Percentiles rank a stretch among this genome's conserved stretches.
Evolutionary conservation across 2,888 invertebrate genomes (phyloP).

Genomic region (Dioctria rufipes): DNA sequence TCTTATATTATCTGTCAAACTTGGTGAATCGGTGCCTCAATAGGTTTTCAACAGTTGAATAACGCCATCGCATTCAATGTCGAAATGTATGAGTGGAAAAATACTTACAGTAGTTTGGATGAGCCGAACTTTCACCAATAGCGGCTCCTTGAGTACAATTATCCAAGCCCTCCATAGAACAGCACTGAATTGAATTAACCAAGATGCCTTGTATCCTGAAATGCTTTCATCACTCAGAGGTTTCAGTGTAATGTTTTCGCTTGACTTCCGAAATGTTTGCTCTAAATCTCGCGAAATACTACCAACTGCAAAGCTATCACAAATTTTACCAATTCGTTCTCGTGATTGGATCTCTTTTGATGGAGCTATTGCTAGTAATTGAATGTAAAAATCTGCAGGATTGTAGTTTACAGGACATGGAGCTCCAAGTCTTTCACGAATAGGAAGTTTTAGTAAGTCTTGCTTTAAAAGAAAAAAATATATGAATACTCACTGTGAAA

Average conservation of each 20-base stretch:
- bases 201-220: slow-evolving; percentile 82
- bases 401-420: slow-evolving; percentile 92
- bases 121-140: slow-evolving; percentile 89
- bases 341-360: slow-evolving; percentile 86
- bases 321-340: slow-evolving; percentile 84
- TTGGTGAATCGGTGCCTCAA: too few relatives aligned
- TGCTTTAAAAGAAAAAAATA: neutral
- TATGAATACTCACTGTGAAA: slow-evolving; percentile 78
- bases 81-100: slow-evolving; percentile 1
- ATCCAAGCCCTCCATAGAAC: slow-evolving; percentile 94
- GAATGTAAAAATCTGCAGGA: slow-evolving; percentile 95
- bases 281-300: slow-evolving; percentile 68
- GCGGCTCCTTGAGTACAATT: slow-evolving; percentile 90
- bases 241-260: slow-evolving; percentile 60
- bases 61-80: too few relatives aligned
- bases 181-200: slow-evolving; percentile 90
- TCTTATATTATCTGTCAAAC: too few relatives aligned
- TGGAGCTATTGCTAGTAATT: slow-evolving; percentile 89
- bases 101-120: slow-evolving; percentile 87
- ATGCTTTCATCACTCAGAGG: slow-evolving; percentile 51
- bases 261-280: slow-evolving; percentile 64
- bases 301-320: slow-evolving; percentile 78
- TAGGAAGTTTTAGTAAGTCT: slow-evolving; percentile 26
- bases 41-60: too few relatives aligned
- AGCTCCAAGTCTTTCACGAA: slow-evolving; percentile 78